Evolutionary conservation across 2,888 invertebrate species (phyloP).

Genomic region (Noctua janthina): DNA sequence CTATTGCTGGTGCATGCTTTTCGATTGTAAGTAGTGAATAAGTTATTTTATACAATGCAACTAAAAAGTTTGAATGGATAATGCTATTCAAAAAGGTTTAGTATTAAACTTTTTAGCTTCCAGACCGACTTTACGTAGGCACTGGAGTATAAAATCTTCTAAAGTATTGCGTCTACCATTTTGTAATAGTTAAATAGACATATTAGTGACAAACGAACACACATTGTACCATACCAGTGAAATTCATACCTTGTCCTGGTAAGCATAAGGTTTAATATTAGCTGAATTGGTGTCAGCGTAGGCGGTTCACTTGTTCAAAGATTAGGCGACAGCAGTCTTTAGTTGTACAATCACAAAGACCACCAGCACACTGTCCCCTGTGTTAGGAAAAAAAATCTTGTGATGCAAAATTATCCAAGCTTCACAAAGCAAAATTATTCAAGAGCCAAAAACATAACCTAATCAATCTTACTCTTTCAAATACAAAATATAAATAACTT

Average conservation of each 20-base stretch:
- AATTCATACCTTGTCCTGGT: conserved; percentile 6
- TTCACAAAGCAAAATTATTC: conserved; percentile 13
- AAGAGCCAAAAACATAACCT: neutral
- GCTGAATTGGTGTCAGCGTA: neutral
- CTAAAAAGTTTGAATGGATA: neutral
- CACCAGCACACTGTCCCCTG: conserved; percentile 45
- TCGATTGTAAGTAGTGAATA: no score
- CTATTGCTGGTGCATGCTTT: neutral
- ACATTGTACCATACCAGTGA: conserved; percentile 14
- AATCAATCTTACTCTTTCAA: neutral
- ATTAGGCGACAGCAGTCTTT: conserved; percentile 47
- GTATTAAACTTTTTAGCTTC: conserved; percentile 27
- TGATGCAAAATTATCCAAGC: conserved; percentile 12
- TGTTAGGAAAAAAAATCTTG: conserved; percentile 10
- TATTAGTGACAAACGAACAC: conserved; percentile 48
- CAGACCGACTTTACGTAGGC: conserved; percentile 21
- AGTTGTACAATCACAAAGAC: conserved; percentile 61
- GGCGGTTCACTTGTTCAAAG: conserved; percentile 38
- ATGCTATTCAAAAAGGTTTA: conserved; percentile 10
- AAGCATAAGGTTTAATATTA: neutral
- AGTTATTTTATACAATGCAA: neutral
- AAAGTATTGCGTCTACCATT: conserved; percentile 53
- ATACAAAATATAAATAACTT: neutral
- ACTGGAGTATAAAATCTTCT: conserved; percentile 51
- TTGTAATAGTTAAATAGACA: conserved; percentile 28